Evolutionary conservation across 2,113 vertebrate genomes (phyloP).

Genomic region (Rhipidura dahli): DNA sequence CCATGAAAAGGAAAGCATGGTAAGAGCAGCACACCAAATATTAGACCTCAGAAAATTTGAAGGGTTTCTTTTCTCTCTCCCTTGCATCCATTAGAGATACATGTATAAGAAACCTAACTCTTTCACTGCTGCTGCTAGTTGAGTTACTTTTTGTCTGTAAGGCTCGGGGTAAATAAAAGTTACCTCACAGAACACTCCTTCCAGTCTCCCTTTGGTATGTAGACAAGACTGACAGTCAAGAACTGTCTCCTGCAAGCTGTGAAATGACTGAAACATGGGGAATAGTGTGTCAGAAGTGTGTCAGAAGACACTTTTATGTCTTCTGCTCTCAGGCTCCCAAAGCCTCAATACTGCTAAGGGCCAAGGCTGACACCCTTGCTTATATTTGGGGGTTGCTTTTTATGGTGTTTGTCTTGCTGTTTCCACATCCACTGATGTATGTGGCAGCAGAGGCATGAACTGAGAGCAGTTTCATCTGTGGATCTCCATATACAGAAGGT

Average conservation of each 20-base stretch:
- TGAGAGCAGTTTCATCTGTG: background rate
- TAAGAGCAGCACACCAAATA: background rate
- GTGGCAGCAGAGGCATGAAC: background rate
- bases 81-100: background rate
- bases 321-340: background rate
- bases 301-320: background rate
- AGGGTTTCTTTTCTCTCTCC: background rate
- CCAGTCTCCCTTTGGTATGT: background rate
- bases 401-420: background rate
- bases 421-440: background rate
- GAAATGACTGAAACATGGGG: accelerated
- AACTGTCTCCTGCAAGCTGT: background rate
- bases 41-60: background rate
- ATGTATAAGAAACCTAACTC: background rate
- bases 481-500: background rate
- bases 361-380: background rate
- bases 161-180: background rate
- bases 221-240: background rate
- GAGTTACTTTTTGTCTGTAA: background rate
- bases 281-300: background rate
- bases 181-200: background rate
- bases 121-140: background rate
- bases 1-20: background rate
- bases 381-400: background rate
- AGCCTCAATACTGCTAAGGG: background rate